A percentile compares a stretch with the other conserved stretches of the same genome.
phyloP scores from a whole-genome alignment of 1,140 invertebrate species.

The Neodiprion virginianus region DNA sequence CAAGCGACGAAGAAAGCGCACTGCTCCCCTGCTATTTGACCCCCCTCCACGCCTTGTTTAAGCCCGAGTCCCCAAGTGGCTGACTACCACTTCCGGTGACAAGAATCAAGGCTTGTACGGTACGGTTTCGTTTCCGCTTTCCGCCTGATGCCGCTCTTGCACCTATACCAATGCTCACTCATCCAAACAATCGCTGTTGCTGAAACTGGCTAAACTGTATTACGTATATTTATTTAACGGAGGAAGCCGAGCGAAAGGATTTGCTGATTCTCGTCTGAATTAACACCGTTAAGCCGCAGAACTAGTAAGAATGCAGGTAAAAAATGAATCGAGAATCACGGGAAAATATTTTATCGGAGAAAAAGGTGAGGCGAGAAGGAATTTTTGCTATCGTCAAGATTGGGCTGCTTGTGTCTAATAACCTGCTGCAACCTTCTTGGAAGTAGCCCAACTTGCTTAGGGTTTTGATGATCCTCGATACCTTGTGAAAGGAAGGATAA shows the following conservation, averaged over 20 bases:
- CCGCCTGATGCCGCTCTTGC: background rate
- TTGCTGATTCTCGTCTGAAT: no score
- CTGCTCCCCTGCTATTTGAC: background rate
- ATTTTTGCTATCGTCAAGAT: background rate
- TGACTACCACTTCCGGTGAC: conserved; percentile 37
- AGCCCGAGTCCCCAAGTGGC: conserved; percentile 25
- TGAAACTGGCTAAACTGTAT: background rate
- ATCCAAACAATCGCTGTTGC: background rate
- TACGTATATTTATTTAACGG: no score
- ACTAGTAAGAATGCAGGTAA: no score
- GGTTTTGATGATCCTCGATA: background rate
- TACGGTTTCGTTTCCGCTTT: background rate
- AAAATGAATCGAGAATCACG: no score
- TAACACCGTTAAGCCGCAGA: no score
- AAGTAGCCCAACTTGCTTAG: background rate
- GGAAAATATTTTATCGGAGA: no score
- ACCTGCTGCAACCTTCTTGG: background rate
- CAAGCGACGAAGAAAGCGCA: no score
- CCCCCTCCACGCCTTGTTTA: background rate
- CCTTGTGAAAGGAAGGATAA: background rate
- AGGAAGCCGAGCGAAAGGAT: no score
- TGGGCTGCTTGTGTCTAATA: no score
- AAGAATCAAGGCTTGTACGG: conserved; percentile 27
- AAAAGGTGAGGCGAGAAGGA: background rate
- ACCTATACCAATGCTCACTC: background rate